Conservation (phyloP, 2,113 vertebrate species). For the Eidolon helvum region DNA sequence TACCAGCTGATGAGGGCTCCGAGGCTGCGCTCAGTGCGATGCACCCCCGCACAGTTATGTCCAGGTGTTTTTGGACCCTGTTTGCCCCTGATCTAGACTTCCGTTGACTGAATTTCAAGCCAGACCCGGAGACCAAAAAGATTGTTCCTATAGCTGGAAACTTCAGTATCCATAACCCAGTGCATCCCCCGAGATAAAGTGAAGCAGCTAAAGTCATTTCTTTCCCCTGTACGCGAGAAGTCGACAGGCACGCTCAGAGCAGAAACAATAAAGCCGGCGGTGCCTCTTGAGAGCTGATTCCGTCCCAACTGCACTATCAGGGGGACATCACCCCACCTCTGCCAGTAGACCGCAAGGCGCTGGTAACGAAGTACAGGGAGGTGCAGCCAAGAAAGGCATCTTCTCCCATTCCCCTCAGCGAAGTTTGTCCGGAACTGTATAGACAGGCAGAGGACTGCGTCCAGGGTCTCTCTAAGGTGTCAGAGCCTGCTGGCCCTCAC, state of each 20-base stretch:
- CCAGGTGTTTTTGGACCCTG: not conserved
- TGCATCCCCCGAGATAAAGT: not conserved
- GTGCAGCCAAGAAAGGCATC: rapidly evolving
- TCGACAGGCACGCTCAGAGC: not conserved
- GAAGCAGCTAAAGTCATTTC: not conserved
- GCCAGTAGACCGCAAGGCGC: rapidly evolving
- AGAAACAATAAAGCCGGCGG: too few species aligned
- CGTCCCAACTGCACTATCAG: rapidly evolving
- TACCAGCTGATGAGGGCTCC: rapidly evolving
- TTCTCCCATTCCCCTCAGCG: not conserved
- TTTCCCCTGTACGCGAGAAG: not conserved
- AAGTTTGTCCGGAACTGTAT: rapidly evolving
- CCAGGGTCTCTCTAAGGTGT: not conserved
- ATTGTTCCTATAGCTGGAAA: not conserved
- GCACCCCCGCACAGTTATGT: not conserved
- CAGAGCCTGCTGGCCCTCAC: not conserved
- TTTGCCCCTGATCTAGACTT: not conserved
- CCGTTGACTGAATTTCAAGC: not conserved
- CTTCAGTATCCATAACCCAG: not conserved
- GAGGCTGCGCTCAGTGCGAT: too few species aligned
- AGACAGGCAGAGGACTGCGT: not conserved
- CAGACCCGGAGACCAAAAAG: not conserved
- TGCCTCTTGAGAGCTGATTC: not conserved
- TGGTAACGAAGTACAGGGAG: not conserved
- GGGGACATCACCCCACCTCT: not conserved